Percentiles rank a stretch among this genome's conserved stretches.
These are phyloP conservation scores for Archaeoteleia sp. DNA, from an alignment of 2,888 invertebrate genomes.

Conservation along the genomic window DNA sequence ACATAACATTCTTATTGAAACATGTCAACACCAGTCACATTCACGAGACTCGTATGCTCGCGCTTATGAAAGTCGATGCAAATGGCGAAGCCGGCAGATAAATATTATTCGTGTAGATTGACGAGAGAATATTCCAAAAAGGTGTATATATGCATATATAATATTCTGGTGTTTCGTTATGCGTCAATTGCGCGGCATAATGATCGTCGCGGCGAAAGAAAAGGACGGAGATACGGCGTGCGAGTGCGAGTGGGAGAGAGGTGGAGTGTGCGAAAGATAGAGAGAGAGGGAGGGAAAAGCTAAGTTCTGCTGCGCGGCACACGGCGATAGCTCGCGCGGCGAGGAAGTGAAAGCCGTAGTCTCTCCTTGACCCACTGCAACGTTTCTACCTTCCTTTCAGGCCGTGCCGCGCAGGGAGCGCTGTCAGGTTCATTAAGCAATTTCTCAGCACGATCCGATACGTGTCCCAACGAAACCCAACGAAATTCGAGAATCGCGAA, in stretches of 20 bases:
- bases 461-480: slow-evolving; percentile 37
- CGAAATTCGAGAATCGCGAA: slow-evolving; percentile 13
- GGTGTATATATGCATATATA: no score
- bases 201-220: slow-evolving; percentile 10
- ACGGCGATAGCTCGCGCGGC: slow-evolving; percentile 63
- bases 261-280: slow-evolving; percentile 38
- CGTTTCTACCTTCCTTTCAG: slow-evolving; percentile 75
- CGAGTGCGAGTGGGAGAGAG: not conserved
- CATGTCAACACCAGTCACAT: no score
- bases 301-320: slow-evolving; percentile 50
- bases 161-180: not conserved
- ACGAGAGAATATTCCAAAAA: no score
- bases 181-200: slow-evolving; percentile 25
- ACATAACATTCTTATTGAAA: no score
- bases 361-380: slow-evolving; percentile 75
- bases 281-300: slow-evolving; percentile 48
- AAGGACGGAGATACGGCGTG: no score
- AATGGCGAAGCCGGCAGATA: no score
- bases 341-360: slow-evolving; percentile 74
- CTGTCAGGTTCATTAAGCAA: slow-evolving; percentile 73
- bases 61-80: no score
- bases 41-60: no score
- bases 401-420: slow-evolving; percentile 61
- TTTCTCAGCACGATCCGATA: slow-evolving; percentile 60
- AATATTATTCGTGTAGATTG: no score